Base-by-base conservation (phyloP, 2,797 vertebrate genomes). In the Silurus aristotelis region DNA sequence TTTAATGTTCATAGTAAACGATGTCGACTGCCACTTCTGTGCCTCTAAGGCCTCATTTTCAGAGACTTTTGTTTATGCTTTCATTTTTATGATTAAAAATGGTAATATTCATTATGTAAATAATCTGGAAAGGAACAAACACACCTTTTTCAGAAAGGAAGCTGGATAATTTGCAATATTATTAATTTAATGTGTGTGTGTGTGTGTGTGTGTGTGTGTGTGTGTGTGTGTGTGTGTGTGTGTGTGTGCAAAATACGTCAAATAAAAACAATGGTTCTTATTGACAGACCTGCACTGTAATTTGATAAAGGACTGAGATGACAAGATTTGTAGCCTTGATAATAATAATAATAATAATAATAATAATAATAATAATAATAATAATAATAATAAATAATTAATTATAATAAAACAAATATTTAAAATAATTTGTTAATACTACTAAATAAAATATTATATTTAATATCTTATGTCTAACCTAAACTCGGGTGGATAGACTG, bases 101-200 rank as follows among this genome's bases (percentile, higher is more conserved):
- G 89, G 88, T 71, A 85, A 91, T 93, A 94, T 94, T 93, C 89
- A 93, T 94, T 93, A 94, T 94, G 92, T 92, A 94, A 93, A 94
- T 95, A 94, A 94, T 94, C 91, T 90, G 91, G 83, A 91, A 89
- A 90, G 91, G 94, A 94, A 94, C 91, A 94, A 93, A 94, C 92
- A 92, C 88, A 90, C 52, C 22, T 89, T 88, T 87, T 91, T 93
- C 92, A 94, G 93, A 92, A 91, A 92, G 91, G 92, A 91, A 94
- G 92, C 90, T 86, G 89, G 89, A 87, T 90, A 91, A 92, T 92
- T 91, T 90, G 87, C 92, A 94, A 94, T 94, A 94, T 94, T 94
- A 93, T 94, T 92, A 93, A 89, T 83, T 92, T 90, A 90, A 88
- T 52, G 25, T 86, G 86, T 89, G 87, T 71, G 60, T 66, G 27